Conservation (phyloP, 2,888 invertebrate genomes). For the Ecdyonurus torrentis region DNA sequence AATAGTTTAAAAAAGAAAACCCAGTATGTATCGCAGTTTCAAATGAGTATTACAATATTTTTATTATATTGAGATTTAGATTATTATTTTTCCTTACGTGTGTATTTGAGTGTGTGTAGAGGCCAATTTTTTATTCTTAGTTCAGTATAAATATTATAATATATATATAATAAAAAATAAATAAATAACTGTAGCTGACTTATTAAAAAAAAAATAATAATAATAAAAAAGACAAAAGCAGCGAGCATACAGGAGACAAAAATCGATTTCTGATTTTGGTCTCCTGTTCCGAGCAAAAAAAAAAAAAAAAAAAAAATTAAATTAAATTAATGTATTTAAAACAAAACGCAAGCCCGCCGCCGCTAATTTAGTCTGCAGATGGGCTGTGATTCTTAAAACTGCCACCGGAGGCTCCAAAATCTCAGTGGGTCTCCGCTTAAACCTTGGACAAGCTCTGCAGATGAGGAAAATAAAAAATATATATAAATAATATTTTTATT, state of each 20-base stretch:
- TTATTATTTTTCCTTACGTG: slow-evolving; percentile 15
- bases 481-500: too few species aligned
- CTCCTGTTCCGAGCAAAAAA: too few species aligned
- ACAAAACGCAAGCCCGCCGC: not conserved
- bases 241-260: slow-evolving; percentile 9
- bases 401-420: slow-evolving; percentile 14
- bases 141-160: slow-evolving; percentile 11
- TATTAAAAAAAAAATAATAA: slow-evolving; percentile 8
- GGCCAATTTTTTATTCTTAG: slow-evolving; percentile 11
- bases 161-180: slow-evolving; percentile 15
- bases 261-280: too few species aligned
- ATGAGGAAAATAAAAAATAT: not conserved
- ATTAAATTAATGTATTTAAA: too few species aligned
- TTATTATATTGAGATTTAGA: slow-evolving; percentile 17
- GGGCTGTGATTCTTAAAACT: slow-evolving; percentile 19
- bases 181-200: slow-evolving; percentile 12
- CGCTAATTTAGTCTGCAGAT: slow-evolving; percentile 9
- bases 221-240: slow-evolving; percentile 13
- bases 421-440: not conserved
- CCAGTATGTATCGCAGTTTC: too few species aligned
- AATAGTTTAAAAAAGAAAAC: too few species aligned
- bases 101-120: slow-evolving; percentile 13
- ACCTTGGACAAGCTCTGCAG: not conserved
- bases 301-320: too few species aligned
- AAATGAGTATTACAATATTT: slow-evolving; percentile 15